Evolutionary conservation across 2,113 vertebrate genomes (phyloP), one percentile per base, ranked within the genome.

Genomic region (Verasper variegatus): DNA sequence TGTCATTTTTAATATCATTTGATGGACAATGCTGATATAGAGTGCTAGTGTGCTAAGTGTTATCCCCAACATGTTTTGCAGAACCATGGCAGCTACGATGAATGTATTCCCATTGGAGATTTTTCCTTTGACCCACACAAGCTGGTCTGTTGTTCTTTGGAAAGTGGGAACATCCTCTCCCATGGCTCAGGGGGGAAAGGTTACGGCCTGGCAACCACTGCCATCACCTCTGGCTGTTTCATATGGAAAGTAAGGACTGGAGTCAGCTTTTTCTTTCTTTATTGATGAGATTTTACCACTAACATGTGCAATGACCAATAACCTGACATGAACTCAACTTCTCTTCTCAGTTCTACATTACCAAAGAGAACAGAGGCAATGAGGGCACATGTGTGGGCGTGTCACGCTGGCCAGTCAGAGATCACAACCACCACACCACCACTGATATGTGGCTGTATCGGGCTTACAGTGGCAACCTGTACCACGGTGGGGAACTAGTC

Each of bases 401-500:
- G 45, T 94, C 95, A 3, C 94, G 94, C 69, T 95, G 95, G 95
- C 95, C 95, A 2, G 88, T 95, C 62, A 89, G 91, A 49, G 95
- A 95, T 88, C 94, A 93, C 86, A 95, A 95, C 90, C 95, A 95
- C 76, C 94, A 95, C 21, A 95, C 95, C 75, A 95, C 94, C 78
- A 94, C 94, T 0, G 95, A 95, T 85, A 95, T 95, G 95, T 95
- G 95, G 95, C 88, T 95, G 71, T 95, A 95, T 80, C 93, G 95
- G 0, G 95, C 95, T 31, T 95, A 95, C 68, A 95, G 95, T n/a
- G 95, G 95, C 21, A 95, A 95, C 79, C 90, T 95, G 67, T 95
- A 95, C 80, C 95, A 95, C 3, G 92, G 94, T 13, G 95, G 95
- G 1, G 95, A 95, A 35, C 91, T 95, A 75, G 91, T 93, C n/a